Base-by-base conservation (phyloP, 2,797 vertebrate genomes). In the Margarornis squamiger region DNA sequence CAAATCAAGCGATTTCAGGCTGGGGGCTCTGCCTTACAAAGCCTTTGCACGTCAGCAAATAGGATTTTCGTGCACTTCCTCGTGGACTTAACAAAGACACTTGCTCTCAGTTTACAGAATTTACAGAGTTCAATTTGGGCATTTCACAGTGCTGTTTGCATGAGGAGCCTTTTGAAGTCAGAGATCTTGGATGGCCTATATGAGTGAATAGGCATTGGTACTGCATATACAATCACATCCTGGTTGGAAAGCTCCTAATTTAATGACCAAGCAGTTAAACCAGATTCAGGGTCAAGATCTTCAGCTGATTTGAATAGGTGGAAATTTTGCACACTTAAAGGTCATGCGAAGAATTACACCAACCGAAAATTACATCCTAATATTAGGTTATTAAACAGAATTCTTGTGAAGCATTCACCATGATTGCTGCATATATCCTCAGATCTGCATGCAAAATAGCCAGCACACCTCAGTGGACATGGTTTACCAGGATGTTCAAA, bases 1-100 rank as follows among this genome's bases (percentile, higher is more conserved):
- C 93, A 93, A 96, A 97, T 95, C 91, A 96, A 96, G 92, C 12
- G 65, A 95, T 96, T 96, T 96, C 95, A 95, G 92, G 87, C 95
- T 95, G 58, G 87, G 93, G 85, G 81, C 87, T 96, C 85, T 95
- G 93, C 78, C 36, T 90, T 88, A 93, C 89, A 94, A 96, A 96
- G 89, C 91, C 89, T 91, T 86, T 66, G 81, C 91, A 29, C 62
- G 10, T 94, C 96, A 95, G 92, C 92, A 96, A 93, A 96, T 92
- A 95, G 82, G 95, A 97, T 97, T 96, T 96, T 93, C 73, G 73
- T 91, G 79, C 93, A 84, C 89, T 94, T 96, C 87, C 70, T 96
- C 68, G 9, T 24, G 82, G 89, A 75, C 79, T 93, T 93, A 95
- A 95, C 82, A 93, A 90, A 96, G 95, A 93, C 73, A 84, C 92